phyloP scores from a whole-genome alignment of 2,113 vertebrate genomes.

The Malaclemys terrapin region DNA sequence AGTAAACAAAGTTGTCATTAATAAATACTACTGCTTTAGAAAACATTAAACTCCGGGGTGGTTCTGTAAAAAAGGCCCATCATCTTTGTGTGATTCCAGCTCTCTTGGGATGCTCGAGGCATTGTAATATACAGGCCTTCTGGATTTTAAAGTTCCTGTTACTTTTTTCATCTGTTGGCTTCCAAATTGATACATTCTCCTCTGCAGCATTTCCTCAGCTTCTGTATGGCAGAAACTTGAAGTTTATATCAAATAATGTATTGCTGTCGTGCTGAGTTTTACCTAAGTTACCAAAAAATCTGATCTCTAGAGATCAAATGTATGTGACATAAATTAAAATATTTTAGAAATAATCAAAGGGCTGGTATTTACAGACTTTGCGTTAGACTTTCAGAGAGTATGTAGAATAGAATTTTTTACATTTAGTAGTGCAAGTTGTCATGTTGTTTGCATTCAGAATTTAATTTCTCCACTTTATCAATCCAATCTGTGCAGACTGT shows the following conservation, averaged over 20 bases:
- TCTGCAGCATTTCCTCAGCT: neutral
- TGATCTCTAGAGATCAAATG: neutral
- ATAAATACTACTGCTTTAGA: neutral
- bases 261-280: neutral
- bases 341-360: neutral
- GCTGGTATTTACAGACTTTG: neutral
- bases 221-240: neutral
- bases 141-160: neutral
- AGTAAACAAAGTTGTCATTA: neutral
- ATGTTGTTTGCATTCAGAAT: neutral
- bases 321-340: neutral
- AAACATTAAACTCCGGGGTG: neutral
- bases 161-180: neutral
- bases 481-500: neutral
- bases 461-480: neutral
- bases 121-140: neutral
- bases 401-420: neutral
- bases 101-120: neutral
- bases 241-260: neutral
- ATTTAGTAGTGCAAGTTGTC: neutral
- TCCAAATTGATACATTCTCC: neutral
- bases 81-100: fast-evolving
- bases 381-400: neutral
- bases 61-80: neutral
- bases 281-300: neutral